Evolutionary conservation across 2,888 invertebrate genomes (phyloP).

Genomic region (Hedya salicella): DNA sequence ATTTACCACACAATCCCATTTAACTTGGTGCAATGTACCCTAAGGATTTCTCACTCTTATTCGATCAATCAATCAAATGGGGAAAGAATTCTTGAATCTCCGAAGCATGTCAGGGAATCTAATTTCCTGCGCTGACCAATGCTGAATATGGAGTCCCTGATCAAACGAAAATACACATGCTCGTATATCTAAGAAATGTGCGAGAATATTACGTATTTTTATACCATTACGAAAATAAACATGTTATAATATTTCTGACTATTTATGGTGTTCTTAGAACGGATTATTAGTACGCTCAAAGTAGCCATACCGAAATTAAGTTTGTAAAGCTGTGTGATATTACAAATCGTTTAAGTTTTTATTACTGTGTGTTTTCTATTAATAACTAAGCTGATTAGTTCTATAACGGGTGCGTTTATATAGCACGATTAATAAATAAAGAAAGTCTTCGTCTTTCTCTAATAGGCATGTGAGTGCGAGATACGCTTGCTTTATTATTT

Average conservation of each 20-base stretch:
- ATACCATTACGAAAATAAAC: background rate
- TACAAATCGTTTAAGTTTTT: background rate
- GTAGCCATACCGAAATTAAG: background rate
- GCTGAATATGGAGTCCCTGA: slow-evolving; percentile 29
- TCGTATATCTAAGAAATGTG: slow-evolving; percentile 6
- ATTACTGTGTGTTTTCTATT: background rate
- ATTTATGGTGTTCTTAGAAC: background rate
- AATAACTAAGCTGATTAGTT: too few species aligned
- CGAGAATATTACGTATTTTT: slow-evolving; percentile 12
- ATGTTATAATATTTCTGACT: background rate
- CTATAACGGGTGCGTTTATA: too few species aligned
- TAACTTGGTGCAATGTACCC: background rate
- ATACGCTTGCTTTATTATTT: too few species aligned
- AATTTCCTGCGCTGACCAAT: slow-evolving; percentile 41
- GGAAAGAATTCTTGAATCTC: slow-evolving; percentile 35
- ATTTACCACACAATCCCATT: background rate
- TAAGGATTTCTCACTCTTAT: slow-evolving; percentile 14
- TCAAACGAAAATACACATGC: slow-evolving; percentile 33
- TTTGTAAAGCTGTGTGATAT: background rate
- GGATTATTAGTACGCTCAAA: background rate
- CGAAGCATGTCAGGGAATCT: slow-evolving; percentile 36
- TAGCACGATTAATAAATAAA: too few species aligned
- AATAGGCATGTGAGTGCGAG: too few species aligned
- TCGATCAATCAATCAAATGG: slow-evolving; percentile 33
- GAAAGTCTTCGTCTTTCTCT: too few species aligned